Percentiles rank a stretch among this genome's conserved stretches.
These are phyloP conservation scores for Microtus ochrogaster DNA, from an alignment of 2,113 vertebrate species.

Conservation along the genomic window DNA sequence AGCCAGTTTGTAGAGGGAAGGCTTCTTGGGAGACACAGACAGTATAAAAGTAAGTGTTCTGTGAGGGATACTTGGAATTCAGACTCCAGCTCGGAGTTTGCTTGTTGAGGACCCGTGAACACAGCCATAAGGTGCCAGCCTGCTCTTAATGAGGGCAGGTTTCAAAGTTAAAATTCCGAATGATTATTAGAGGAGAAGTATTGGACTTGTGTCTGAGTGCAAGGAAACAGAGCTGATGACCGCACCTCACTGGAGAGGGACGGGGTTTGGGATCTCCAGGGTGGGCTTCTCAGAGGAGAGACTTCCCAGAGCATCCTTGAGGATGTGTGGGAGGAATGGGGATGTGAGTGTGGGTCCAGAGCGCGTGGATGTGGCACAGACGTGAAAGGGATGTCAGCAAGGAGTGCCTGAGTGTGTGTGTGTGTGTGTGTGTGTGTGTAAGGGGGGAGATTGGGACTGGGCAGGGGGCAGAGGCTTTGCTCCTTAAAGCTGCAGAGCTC, in stretches of 20 bases:
- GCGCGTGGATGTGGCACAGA: rapidly evolving
- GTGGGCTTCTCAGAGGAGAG: not conserved
- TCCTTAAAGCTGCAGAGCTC: not conserved
- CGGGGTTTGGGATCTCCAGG: not conserved
- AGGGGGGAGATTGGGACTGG: not conserved
- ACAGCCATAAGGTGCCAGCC: not conserved
- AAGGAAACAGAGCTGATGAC: not conserved
- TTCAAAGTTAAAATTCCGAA: not conserved
- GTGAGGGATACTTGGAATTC: not conserved
- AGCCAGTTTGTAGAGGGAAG: not conserved
- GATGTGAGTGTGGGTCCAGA: too few relatives aligned
- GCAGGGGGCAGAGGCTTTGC: rapidly evolving
- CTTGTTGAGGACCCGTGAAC: not conserved
- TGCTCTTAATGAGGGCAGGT: not conserved
- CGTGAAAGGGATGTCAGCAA: not conserved
- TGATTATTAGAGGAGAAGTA: not conserved
- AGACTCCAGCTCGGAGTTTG: not conserved
- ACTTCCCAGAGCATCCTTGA: not conserved
- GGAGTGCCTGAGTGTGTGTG: not conserved
- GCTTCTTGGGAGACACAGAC: not conserved
- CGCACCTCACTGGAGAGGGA: not conserved
- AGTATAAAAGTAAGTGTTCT: not conserved
- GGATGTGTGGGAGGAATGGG: not conserved
- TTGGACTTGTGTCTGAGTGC: not conserved
- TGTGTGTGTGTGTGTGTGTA: too few relatives aligned